Base-by-base conservation (phyloP, 1,140 invertebrate species). In the Tetramorium alpestre region DNA sequence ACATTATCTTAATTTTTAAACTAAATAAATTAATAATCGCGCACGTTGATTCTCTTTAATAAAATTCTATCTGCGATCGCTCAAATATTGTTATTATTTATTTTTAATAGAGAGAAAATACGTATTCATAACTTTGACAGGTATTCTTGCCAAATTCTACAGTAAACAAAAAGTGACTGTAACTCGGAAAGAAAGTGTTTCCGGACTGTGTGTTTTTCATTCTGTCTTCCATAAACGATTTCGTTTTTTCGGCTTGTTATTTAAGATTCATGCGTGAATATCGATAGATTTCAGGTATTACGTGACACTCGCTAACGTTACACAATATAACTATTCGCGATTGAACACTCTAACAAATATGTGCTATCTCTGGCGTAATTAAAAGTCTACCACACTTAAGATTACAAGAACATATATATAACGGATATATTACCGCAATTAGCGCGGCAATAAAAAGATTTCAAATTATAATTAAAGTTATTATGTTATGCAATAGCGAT, bases 301-400 rank as follows among this genome's bases (percentile, higher is more conserved):
- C 49, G 33, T 70, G 47, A 11, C 60, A 78, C 2, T 80, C n/a
- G n/a, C 18, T 67, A 69, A 80, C 13, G 28, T 80, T 80, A 38
- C 47, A 81, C 64, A 81, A 69, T 80, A 16, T 41, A 69, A 54
- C 28, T 51, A 54, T 70, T 54, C 4, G 60, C 28, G 28, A 18
- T 22, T 33, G 64, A 70, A 22, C n/a, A 38, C 62, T 80, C 13
- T 49, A n/a, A 51, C 33, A 69, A 69, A 54, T 54, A 56, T 7
- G 10, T 54, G 16, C 22, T 22, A 10, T 58, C 38, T 47, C n/a
- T 0, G 22, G 2, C 8, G 58, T 75, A 77, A 89, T 90, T 87
- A 89, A 89, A 87, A 73, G 33, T 70, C 38, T 28, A 49, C 58
- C 67, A 67, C 56, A 73, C 72, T 88, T 88, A 88, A 65, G 38